These are phyloP conservation scores for Nomada goodeniana DNA, from an alignment of 2,888 invertebrate species.

Conservation along the genomic window DNA sequence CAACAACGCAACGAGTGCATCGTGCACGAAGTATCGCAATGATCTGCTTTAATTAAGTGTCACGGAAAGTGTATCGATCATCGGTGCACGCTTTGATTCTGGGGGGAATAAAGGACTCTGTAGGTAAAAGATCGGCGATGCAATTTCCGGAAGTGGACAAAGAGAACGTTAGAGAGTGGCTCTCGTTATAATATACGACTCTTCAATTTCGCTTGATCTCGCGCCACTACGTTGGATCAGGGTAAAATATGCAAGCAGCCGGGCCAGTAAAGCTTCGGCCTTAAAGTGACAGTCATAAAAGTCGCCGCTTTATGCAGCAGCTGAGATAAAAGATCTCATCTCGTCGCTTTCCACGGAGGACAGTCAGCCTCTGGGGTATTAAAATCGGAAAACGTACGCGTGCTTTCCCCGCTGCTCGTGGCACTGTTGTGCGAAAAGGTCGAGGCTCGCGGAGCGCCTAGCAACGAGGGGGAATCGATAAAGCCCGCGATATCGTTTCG, in stretches of 20 bases:
- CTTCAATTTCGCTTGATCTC: slow-evolving; percentile 69
- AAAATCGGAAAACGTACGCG: slow-evolving; percentile 65
- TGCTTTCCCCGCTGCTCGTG: neutral
- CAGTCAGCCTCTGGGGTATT: slow-evolving; percentile 65
- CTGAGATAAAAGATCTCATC: slow-evolving; percentile 75
- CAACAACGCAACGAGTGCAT: neutral
- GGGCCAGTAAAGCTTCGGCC: slow-evolving; percentile 73
- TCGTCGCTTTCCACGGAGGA: slow-evolving; percentile 62
- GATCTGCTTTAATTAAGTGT: slow-evolving; percentile 10
- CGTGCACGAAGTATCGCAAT: neutral
- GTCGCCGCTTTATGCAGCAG: slow-evolving; percentile 72
- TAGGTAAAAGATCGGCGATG: slow-evolving; percentile 38
- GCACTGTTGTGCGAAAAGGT: slow-evolving; percentile 11
- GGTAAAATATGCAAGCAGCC: slow-evolving; percentile 75
- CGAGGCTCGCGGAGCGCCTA: neutral
- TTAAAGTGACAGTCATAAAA: slow-evolving; percentile 79
- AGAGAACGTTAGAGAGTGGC: slow-evolving; percentile 60
- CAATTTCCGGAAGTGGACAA: slow-evolving; percentile 65
- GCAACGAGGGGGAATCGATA: slow-evolving; percentile 39
- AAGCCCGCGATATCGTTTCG: slow-evolving; percentile 30
- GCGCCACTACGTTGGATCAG: slow-evolving; percentile 64
- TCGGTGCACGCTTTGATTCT: slow-evolving; percentile 15
- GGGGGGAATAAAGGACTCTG: neutral
- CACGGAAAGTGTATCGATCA: slow-evolving; percentile 13
- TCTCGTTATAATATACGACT: slow-evolving; percentile 71